A percentile compares a stretch with the other conserved stretches of the same genome.
Evolutionary conservation across 2,797 vertebrate species (phyloP).

Genomic region (Triplophysa yarkandensis): DNA sequence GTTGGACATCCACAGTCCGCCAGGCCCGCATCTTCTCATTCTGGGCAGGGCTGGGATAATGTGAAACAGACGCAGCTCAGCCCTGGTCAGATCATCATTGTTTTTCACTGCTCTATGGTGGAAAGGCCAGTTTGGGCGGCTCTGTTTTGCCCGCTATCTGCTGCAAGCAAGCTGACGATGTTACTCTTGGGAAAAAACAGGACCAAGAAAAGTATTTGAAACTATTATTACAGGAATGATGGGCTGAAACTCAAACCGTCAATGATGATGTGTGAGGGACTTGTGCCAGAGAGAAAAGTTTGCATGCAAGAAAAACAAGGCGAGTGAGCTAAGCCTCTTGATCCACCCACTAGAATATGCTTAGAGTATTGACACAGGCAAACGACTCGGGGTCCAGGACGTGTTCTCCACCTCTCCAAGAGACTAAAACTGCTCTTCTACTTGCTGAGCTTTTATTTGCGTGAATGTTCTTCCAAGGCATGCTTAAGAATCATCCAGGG

Average conservation of each 20-base stretch:
- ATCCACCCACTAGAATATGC: constrained; percentile 54
- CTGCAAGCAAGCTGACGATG: constrained; percentile 65
- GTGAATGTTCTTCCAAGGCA: constrained; percentile 57
- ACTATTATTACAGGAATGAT: constrained; percentile 2
- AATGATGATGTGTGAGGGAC: neutral
- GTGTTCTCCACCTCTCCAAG: constrained; percentile 65
- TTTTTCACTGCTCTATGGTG: neutral
- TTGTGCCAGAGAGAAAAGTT: constrained; percentile 16
- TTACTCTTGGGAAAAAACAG: constrained; percentile 53
- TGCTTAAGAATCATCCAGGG: constrained; percentile 50
- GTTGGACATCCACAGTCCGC: constrained; percentile 49
- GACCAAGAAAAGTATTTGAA: neutral
- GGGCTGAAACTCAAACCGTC: neutral
- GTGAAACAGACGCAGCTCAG: constrained; percentile 33
- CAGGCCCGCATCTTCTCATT: constrained; percentile 6
- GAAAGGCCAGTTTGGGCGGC: constrained; percentile 5
- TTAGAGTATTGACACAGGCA: constrained; percentile 63
- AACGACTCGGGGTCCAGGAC: constrained; percentile 64
- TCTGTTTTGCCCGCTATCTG: constrained; percentile 53
- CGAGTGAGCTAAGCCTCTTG: constrained; percentile 61
- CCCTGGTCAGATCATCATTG: neutral
- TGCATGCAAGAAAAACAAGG: constrained; percentile 15
- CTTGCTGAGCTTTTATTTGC: constrained; percentile 61
- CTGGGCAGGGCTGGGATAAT: constrained; percentile 27
- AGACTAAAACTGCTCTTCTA: constrained; percentile 66